Conservation (phyloP, 2,888 invertebrate species). For the Diaphora mendica region DNA sequence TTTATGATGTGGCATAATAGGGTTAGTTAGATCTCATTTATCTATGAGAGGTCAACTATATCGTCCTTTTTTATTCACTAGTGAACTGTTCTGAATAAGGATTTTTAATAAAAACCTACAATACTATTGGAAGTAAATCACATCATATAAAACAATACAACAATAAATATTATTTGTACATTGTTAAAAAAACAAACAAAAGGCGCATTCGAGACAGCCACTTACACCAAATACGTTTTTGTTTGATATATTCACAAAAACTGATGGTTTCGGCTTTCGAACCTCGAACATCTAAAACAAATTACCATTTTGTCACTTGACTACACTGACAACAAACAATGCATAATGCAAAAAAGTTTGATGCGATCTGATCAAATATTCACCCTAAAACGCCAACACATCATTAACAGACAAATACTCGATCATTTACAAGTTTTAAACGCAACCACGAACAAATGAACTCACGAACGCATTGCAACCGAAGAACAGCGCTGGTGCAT, state of each 20-base stretch:
- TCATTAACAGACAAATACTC: background rate
- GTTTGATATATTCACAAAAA: background rate
- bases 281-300: background rate
- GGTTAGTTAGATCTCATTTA: background rate
- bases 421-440: slow-evolving; percentile 13
- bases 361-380: background rate
- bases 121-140: background rate
- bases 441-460: slow-evolving; percentile 14
- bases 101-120: background rate
- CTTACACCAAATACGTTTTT: background rate
- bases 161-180: background rate
- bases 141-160: background rate
- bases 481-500: slow-evolving; percentile 45
- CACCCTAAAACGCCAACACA: background rate
- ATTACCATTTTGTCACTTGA: background rate
- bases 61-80: background rate
- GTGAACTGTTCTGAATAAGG: background rate
- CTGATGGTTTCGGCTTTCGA: background rate
- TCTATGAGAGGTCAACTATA: background rate
- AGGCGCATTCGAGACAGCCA: background rate
- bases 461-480: slow-evolving; percentile 39
- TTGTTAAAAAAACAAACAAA: background rate
- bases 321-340: background rate
- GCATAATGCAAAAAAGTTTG: background rate
- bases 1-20: background rate